Conservation (phyloP, 2,113 vertebrate species). For the Scomber colias region DNA sequence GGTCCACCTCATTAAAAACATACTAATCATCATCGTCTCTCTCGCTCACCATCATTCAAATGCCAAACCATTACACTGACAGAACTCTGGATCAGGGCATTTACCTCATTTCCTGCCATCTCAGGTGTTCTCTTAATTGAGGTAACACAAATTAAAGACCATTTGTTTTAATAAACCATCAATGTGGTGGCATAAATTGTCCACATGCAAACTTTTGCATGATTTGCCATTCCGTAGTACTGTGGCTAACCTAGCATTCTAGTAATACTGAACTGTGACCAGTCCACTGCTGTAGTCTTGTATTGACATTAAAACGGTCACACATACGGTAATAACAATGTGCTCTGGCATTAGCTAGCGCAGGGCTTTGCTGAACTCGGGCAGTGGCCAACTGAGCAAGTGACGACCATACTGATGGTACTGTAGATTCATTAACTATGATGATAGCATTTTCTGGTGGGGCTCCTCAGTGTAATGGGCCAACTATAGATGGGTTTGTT, state of each 20-base stretch:
- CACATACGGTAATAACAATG: conserved; percentile 35
- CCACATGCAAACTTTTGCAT: conserved; percentile 33
- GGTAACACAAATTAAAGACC: conserved; percentile 49
- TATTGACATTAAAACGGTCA: conserved; percentile 11
- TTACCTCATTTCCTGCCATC: conserved; percentile 62
- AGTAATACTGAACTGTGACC: conserved; percentile 50
- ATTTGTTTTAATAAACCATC: conserved; percentile 40
- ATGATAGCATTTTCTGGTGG: conserved; percentile 72
- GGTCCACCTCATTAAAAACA: conserved; percentile 56
- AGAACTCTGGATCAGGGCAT: conserved; percentile 74
- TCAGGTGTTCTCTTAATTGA: conserved; percentile 61
- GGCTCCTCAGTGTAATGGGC: conserved; percentile 86
- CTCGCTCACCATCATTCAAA: conserved; percentile 74
- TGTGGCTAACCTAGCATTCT: conserved; percentile 42
- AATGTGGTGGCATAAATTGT: conserved; percentile 41
- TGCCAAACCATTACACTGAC: conserved; percentile 83
- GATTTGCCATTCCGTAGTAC: conserved; percentile 42
- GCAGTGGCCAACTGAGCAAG: conserved; percentile 30
- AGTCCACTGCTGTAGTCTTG: conserved; percentile 48
- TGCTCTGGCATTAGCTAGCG: conserved; percentile 35
- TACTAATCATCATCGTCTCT: conserved; percentile 59
- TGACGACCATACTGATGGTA: conserved; percentile 49
- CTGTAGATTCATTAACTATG: conserved; percentile 57
- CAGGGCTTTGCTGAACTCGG: conserved; percentile 1
- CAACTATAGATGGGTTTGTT: conserved; percentile 82